Conservation (phyloP, 2,113 vertebrate species). For the Osmerus mordax region DNA sequence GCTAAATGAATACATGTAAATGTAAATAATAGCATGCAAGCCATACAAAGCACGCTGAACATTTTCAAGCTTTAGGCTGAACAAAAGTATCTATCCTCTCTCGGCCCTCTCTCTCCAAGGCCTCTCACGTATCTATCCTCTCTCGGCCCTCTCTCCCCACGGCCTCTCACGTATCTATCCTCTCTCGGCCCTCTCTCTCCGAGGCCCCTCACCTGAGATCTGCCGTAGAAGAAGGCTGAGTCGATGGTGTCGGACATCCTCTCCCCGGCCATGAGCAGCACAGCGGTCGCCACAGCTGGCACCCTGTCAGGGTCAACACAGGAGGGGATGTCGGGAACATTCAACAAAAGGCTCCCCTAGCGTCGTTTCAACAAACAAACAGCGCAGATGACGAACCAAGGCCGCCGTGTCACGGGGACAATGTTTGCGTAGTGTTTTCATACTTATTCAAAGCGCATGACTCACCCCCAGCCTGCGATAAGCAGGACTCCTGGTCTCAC, state of each 20-base stretch:
- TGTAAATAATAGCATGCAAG: no score
- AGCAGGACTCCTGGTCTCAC: conserved; percentile 83
- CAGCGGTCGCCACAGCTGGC: conserved; percentile 82
- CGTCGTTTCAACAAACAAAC: no score
- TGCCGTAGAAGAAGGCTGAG: conserved; percentile 94
- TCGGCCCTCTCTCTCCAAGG: not conserved
- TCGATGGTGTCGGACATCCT: conserved; percentile 76
- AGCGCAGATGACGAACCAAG: no score
- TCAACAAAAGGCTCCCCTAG: conserved; percentile 2
- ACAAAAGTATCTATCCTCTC: no score
- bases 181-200: not conserved
- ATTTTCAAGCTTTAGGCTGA: no score
- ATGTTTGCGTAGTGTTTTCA: no score
- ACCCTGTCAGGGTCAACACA: conserved; percentile 68
- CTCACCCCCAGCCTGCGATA: conserved; percentile 92
- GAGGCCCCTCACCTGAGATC: conserved; percentile 77
- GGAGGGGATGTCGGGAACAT: not conserved
- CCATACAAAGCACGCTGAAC: no score
- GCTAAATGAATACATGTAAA: no score
- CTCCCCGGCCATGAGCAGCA: conserved; percentile 80
- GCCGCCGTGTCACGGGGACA: no score
- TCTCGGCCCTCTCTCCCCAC: no score
- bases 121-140: conserved; percentile 57
- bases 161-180: not conserved
- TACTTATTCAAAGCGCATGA: not conserved